Evolutionary conservation across 2,888 invertebrate genomes (phyloP), one percentile per base, ranked within the genome.

Genomic region (Oscheius sp.): DNA sequence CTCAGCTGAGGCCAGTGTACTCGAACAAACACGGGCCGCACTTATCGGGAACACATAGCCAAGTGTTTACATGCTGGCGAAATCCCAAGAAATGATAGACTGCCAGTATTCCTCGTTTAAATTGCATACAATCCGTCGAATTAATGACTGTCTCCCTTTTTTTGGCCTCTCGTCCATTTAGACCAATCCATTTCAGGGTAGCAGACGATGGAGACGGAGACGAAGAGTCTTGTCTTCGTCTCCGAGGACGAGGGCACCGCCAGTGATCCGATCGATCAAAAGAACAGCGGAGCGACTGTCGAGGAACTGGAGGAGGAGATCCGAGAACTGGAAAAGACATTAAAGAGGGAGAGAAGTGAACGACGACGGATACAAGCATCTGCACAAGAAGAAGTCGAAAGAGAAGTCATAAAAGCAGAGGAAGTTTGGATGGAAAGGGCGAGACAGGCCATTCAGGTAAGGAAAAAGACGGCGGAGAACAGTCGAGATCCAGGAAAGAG

Each of bases 351-450:
- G 45, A 69, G 72, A 41, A 68, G 72, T 5, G 76, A 76, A 55
- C 56, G 59, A 6, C 72, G 69, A 56, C 21, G 66, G 21, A 18
- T 45, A 18, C 25, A 69, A 25, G n/a, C 59, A 25, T 58, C 61
- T 7, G 73, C 68, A 5, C 73, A 78, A 59, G 77, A 81, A n/a
- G 81, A 81, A 49, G 61, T 79, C 70, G 80, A 81, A 23, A 35
- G 69, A n/a, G 83, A 83, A 58, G 63, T 78, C 16, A 56, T 76
- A 25, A 76, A 76, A 3, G 69, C 76, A 13, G 82, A 82, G 52
- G 76, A 77, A 18, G 68, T 72, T 43, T 82, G 80, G 80, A 83
- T 83, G 79, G 80, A 79, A 59, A 75, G 77, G 53, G 72, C 80
- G 45, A 58, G 81, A 59, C 66, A 66, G 25, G 74, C 74, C 23